Conservation (phyloP, 2,888 invertebrate species). For the Halictus ligatus region DNA sequence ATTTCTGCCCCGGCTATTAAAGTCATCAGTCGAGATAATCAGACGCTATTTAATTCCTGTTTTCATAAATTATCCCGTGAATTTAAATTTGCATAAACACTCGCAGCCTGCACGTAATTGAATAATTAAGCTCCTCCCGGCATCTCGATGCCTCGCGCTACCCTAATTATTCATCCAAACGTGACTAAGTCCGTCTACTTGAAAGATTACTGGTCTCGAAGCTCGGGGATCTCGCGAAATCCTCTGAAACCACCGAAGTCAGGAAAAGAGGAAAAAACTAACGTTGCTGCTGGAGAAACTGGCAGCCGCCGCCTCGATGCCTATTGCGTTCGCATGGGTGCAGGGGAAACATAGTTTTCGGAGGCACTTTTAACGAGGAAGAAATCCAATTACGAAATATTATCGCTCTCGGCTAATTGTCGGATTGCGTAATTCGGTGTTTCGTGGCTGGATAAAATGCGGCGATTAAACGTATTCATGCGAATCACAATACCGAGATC, state of each 20-base stretch:
- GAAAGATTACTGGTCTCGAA: background rate
- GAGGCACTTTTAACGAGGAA: slow-evolving; percentile 17
- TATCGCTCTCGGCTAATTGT: slow-evolving; percentile 35
- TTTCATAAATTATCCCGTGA: background rate
- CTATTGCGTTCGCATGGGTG: background rate
- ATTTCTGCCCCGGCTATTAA: background rate
- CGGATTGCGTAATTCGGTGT: slow-evolving; percentile 23
- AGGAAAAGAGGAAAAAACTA: slow-evolving; percentile 9
- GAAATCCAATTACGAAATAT: slow-evolving; percentile 40
- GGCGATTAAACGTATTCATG: slow-evolving; percentile 31
- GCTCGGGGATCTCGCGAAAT: slow-evolving; percentile 15
- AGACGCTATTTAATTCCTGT: background rate
- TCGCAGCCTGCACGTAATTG: background rate
- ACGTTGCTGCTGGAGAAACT: background rate
- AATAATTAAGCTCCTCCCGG: background rate
- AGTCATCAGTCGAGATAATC: background rate
- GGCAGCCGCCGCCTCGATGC: background rate
- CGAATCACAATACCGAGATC: slow-evolving; percentile 34
- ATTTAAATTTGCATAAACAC: slow-evolving; percentile 7
- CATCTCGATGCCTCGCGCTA: slow-evolving; percentile 2
- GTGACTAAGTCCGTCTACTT: background rate
- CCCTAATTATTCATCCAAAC: slow-evolving; percentile 45
- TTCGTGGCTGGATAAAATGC: background rate
- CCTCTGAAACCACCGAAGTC: background rate
- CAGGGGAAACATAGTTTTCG: background rate